Base-by-base conservation (phyloP, 2,113 vertebrate species). In the Pyrgilauda ruficollis region DNA sequence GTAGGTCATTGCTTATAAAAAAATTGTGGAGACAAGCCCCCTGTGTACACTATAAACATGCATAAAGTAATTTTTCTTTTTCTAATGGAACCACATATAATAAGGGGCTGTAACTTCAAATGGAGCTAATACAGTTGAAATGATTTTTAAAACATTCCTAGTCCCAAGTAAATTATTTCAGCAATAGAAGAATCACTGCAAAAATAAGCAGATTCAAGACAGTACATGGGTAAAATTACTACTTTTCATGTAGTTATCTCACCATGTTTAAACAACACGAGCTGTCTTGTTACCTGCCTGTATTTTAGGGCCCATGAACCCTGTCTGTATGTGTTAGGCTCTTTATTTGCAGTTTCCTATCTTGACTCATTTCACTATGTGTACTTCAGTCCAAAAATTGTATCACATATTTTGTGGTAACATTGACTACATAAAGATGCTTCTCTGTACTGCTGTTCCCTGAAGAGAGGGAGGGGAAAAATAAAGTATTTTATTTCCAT, bases 1-100 rank as follows among this genome's bases (percentile, higher is more conserved):
- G 87, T 80, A 94, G 78, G 62, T 95, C 93, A 84, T 8, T 89
- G 74, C 74, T 85, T 74, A 62, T 58, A 58, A 94, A 94, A 94
- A 63, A 78, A 28, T 14, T 69, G 43, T 47, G 55, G 39, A 92
- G 85, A 95, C 67, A 95, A 94, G 88, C 37, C 85, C 59, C 87
- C 37, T 73, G 73, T 56, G 49, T 87, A 87, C 46, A 87, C 0
- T 23, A 91, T 46, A 95, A 89, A 83, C 73, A 91, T 20, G 10
- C 12, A 83, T 50, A 64, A 91, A 72, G 10, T 17, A 69, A 64
- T 70, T 96, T 92, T 41, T 39, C 20, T 92, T 94, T 84, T 79
- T 59, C 67, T 53, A 89, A 73, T 37, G 59, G 77, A 90, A 93
- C 78, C 35, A 33, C 10, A n/a, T 63, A 43, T 88, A 81, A 50